Evolutionary conservation across 2,888 invertebrate genomes (phyloP).

Genomic region (Temnothorax rugatulus): DNA sequence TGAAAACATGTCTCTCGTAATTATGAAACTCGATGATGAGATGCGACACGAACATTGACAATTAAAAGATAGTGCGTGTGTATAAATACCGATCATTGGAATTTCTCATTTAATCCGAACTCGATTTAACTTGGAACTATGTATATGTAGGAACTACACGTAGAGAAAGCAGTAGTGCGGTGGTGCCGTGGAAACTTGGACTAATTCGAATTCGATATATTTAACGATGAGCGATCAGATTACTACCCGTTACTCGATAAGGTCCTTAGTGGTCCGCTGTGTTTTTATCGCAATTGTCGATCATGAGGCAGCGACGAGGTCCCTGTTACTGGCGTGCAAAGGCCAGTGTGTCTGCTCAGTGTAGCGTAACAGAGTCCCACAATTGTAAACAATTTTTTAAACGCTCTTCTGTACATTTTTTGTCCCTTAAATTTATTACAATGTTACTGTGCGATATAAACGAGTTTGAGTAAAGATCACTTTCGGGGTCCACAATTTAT

Average conservation of each 20-base stretch:
- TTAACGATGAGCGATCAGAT: conserved; percentile 35
- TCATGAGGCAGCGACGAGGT: conserved; percentile 51
- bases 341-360: conserved; percentile 80
- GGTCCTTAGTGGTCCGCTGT: neutral
- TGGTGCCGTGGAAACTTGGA: conserved; percentile 72
- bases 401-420: conserved; percentile 85
- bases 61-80: neutral
- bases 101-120: neutral
- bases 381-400: conserved; percentile 79
- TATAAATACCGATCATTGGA: conserved; percentile 41
- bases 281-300: conserved; percentile 51
- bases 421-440: conserved; percentile 83
- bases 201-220: conserved; percentile 47
- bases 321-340: conserved; percentile 67
- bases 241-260: neutral
- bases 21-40: conserved; percentile 71
- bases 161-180: conserved; percentile 65
- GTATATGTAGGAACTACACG: neutral
- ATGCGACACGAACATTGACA: neutral
- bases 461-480: conserved; percentile 69
- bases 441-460: conserved; percentile 70
- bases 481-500: conserved; percentile 72
- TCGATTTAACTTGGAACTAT: conserved; percentile 11
- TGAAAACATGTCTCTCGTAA: conserved; percentile 58
- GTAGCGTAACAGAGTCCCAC: conserved; percentile 82